These are phyloP conservation scores for Nothocercus julius DNA, from an alignment of 2,113 vertebrate genomes.

Conservation along the genomic window DNA sequence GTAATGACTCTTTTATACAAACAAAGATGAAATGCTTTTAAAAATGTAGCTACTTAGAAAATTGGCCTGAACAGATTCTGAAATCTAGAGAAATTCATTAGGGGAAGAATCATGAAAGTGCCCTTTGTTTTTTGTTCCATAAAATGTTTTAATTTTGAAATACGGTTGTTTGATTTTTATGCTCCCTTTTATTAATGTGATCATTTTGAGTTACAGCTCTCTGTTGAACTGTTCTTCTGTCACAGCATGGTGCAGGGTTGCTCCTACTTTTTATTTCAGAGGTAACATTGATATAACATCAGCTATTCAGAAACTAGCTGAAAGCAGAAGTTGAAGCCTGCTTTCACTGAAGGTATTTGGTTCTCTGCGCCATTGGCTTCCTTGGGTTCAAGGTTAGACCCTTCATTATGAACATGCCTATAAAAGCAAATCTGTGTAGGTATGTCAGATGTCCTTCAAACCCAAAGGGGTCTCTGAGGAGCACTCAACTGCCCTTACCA, in stretches of 20 bases:
- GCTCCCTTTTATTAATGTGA: not conserved
- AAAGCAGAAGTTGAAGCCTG: not conserved
- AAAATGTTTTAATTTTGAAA: slow-evolving; percentile 10
- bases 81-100: slow-evolving; percentile 30
- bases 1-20: slow-evolving; percentile 59
- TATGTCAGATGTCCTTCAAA: not conserved
- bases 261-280: not conserved
- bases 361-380: not conserved
- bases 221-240: not conserved
- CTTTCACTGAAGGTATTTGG: not conserved
- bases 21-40: slow-evolving; percentile 46
- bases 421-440: not conserved
- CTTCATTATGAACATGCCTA: not conserved
- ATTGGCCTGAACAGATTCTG: slow-evolving; percentile 28
- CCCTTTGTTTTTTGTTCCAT: not conserved
- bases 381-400: not conserved
- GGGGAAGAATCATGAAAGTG: slow-evolving; percentile 17
- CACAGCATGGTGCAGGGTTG: not conserved
- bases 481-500: not conserved
- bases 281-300: not conserved
- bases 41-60: slow-evolving; percentile 44
- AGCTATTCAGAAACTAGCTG: not conserved
- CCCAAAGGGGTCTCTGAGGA: not conserved
- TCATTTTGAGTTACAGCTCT: not conserved
- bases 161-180: slow-evolving; percentile 5